Evolutionary conservation across 2,888 invertebrate species (phyloP).

Genomic region (Lucinisca nassula): DNA sequence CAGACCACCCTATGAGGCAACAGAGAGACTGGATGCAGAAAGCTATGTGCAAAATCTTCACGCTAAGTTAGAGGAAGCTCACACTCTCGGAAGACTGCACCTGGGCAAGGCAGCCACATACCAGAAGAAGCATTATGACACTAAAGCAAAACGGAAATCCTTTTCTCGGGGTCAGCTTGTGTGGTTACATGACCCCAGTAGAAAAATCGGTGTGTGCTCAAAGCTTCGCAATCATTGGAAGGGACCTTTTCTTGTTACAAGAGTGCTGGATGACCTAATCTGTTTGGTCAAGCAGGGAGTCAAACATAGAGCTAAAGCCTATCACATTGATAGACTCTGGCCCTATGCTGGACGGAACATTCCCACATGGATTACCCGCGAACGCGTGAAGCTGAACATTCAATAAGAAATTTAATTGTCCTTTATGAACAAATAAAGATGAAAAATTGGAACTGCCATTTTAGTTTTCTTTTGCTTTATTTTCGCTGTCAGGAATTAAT

Average conservation of each 20-base stretch:
- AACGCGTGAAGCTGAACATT: no score
- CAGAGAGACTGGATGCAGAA: background rate
- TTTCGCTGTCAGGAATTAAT: no score
- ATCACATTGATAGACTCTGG: slow-evolving; percentile 49
- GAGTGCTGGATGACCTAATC: slow-evolving; percentile 41
- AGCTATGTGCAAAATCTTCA: background rate
- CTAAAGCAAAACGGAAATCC: slow-evolving; percentile 7
- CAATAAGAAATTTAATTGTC: no score
- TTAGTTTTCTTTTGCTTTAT: no score
- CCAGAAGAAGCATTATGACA: slow-evolving; percentile 43
- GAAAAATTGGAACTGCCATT: no score
- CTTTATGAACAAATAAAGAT: no score
- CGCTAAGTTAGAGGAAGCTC: background rate
- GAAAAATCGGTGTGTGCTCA: slow-evolving; percentile 31
- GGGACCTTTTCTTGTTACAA: slow-evolving; percentile 26
- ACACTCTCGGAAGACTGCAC: background rate
- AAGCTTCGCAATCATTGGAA: background rate
- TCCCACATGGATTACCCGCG: slow-evolving; percentile 33
- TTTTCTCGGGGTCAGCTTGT: slow-evolving; percentile 30
- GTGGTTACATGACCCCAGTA: slow-evolving; percentile 50
- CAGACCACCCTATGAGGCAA: no score
- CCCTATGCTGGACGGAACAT: slow-evolving; percentile 41
- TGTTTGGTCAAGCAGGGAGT: slow-evolving; percentile 49
- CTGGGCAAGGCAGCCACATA: background rate
- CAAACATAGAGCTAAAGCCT: slow-evolving; percentile 34